These are phyloP conservation scores for Chaetogeoica ovagalla DNA, from an alignment of 2,888 invertebrate species.

Conservation along the genomic window DNA sequence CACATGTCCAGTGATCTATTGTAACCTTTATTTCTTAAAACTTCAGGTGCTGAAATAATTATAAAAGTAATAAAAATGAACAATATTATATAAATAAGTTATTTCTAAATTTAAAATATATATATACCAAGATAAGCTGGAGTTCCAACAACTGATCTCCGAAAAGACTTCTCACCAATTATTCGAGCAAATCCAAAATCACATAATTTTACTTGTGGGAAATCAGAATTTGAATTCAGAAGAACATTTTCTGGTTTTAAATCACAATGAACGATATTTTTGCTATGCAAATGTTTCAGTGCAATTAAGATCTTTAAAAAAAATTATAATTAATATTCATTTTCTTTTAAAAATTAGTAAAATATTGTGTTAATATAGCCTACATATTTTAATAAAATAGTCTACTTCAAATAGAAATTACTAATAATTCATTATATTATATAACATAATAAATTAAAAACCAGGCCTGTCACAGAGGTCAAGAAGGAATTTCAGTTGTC, in stretches of 20 bases:
- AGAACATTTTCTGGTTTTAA: conserved; percentile 97
- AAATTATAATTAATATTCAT: neutral
- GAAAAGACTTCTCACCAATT: conserved; percentile 97
- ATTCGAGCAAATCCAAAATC: conserved; percentile 99
- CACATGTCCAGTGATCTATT: conserved; percentile 99
- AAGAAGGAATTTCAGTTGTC: no score
- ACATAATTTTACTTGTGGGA: conserved; percentile 97
- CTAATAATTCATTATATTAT: no score
- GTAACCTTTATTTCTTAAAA: conserved; percentile 96
- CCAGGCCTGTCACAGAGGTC: no score
- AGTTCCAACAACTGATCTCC: conserved; percentile 96
- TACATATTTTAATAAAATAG: no score
- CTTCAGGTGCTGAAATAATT: conserved; percentile 83
- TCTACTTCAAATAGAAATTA: no score
- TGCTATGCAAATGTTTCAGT: conserved; percentile 93
- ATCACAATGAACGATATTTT: conserved; percentile 98
- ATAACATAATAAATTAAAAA: no score
- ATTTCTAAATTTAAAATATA: neutral
- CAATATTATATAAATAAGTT: neutral
- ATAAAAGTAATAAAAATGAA: neutral
- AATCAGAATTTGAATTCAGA: conserved; percentile 89
- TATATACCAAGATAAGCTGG: conserved; percentile 90
- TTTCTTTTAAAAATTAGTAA: neutral
- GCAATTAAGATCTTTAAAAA: conserved; percentile 85
- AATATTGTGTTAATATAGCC: no score